phyloP scores from a whole-genome alignment of 2,888 invertebrate genomes.

The Pyrocoelia pectoralis region DNA sequence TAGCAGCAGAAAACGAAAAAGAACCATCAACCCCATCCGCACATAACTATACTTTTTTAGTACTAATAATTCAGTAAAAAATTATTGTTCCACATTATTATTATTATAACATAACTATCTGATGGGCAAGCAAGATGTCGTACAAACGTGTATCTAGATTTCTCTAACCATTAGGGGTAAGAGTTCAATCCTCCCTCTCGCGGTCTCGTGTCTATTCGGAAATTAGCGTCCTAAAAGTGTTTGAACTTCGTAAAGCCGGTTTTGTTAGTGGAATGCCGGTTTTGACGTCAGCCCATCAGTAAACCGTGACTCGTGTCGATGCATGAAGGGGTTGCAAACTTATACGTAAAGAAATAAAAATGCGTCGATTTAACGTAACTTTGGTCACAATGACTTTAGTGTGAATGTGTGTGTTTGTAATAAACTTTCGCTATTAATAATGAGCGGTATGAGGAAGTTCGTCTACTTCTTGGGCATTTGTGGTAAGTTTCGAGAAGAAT shows the following conservation, averaged over 20 bases:
- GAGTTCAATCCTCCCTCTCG: no score
- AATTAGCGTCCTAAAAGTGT: constrained; percentile 6
- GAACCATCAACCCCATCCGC: no score
- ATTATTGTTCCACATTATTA: no score
- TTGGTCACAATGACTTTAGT: background rate
- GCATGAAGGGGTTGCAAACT: constrained; percentile 14
- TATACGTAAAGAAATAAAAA: background rate
- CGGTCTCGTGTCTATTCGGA: background rate
- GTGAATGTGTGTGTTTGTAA: background rate
- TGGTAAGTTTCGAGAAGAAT: constrained; percentile 21
- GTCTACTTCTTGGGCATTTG: constrained; percentile 14
- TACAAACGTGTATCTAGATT: no score
- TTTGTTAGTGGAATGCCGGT: constrained; percentile 32
- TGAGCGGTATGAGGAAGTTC: constrained; percentile 16
- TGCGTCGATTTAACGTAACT: background rate
- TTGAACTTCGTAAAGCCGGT: constrained; percentile 31
- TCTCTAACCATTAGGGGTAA: no score
- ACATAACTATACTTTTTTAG: no score
- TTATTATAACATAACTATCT: no score
- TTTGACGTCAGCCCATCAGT: constrained; percentile 19
- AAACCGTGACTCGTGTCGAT: constrained; percentile 23
- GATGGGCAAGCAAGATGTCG: no score
- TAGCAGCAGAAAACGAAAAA: no score
- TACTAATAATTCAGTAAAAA: no score
- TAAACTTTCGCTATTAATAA: background rate